Percentiles rank a stretch among this genome's conserved stretches.
Conservation (phyloP, 1,140 invertebrate genomes). For the Solenopsis invicta region DNA sequence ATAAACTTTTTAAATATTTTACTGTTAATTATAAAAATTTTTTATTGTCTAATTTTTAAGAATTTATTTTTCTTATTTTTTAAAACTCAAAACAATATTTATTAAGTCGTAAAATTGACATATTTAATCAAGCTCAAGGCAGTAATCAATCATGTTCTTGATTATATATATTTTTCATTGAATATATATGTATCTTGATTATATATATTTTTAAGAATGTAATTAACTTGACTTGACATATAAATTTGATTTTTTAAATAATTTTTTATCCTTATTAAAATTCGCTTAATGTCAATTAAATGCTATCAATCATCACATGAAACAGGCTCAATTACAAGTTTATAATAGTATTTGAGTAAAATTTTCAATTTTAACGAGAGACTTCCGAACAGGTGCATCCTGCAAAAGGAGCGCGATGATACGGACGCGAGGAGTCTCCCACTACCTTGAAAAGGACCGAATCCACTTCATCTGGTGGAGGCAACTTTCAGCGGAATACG, state of each 20-base stretch:
- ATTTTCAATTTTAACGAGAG: background rate
- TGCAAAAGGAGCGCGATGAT: constrained; percentile 15
- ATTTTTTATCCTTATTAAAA: background rate
- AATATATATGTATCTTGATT: background rate
- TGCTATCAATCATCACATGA: background rate
- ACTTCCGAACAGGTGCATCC: constrained; percentile 33
- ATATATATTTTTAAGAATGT: background rate
- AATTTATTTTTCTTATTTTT: background rate
- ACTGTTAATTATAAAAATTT: background rate
- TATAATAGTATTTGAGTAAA: background rate
- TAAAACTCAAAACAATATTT: background rate
- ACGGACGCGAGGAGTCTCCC: constrained; percentile 46
- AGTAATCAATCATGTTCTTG: background rate
- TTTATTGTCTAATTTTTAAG: background rate
- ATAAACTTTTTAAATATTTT: background rate
- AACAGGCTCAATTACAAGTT: background rate
- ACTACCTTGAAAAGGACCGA: constrained; percentile 60
- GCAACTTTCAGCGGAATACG: constrained; percentile 85
- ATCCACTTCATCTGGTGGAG: constrained; percentile 78
- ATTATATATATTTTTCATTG: background rate
- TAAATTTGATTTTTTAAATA: background rate
- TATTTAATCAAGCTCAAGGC: background rate
- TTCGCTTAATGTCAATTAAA: background rate
- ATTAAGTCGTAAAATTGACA: background rate
- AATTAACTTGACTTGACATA: background rate